Conservation (phyloP, 2,797 vertebrate species). For the Cyprinella venusta region DNA sequence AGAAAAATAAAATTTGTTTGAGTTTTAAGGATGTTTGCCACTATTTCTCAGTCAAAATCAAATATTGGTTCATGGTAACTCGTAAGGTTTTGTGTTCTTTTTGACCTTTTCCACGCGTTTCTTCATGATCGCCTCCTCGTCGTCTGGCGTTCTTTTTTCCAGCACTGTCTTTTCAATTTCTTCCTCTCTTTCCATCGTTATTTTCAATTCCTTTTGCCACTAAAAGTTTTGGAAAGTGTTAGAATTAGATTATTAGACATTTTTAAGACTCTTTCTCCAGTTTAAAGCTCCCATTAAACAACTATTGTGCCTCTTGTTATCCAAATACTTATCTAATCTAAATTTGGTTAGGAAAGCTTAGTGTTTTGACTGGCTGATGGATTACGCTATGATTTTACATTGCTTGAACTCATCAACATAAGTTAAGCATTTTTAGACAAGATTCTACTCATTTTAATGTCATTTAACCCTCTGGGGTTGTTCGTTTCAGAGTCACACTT, state of each 20-base stretch:
- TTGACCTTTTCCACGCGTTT: constrained; percentile 32
- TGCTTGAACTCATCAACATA: too few species aligned
- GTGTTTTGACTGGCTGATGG: background rate
- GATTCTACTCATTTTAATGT: too few species aligned
- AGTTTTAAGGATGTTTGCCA: background rate
- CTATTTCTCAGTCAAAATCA: background rate
- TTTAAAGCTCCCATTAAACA: background rate
- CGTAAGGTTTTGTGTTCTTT: constrained; percentile 40
- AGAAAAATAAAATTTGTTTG: constrained; percentile 63
- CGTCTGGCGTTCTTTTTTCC: constrained; percentile 18
- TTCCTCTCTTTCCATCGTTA: constrained; percentile 26
- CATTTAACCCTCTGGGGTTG: too few species aligned
- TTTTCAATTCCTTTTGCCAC: constrained; percentile 48
- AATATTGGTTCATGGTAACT: background rate
- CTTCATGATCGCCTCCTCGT: constrained; percentile 21
- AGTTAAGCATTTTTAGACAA: too few species aligned
- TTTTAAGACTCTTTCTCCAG: background rate
- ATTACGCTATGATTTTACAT: too few species aligned
- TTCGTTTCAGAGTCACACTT: too few species aligned
- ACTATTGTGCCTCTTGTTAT: background rate
- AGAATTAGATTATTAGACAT: background rate
- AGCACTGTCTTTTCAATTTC: constrained; percentile 19
- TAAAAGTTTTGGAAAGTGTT: constrained; percentile 2
- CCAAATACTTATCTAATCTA: constrained; percentile 7
- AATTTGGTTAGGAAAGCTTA: background rate